Conservation (phyloP, 2,797 vertebrate genomes). For the Muraenolepis orangiensis region DNA sequence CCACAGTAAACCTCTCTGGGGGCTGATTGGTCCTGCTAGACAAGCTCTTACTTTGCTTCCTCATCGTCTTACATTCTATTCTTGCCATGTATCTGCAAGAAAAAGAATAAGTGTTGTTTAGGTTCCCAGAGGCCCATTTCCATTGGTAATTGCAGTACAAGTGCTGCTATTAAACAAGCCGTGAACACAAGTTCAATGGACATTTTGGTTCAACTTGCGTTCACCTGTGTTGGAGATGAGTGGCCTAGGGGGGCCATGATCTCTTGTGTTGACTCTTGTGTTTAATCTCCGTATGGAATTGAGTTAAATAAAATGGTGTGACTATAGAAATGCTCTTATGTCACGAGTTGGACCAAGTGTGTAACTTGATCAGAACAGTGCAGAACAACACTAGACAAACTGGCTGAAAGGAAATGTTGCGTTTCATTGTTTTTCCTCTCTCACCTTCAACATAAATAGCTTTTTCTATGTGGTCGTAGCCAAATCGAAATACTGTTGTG, state of each 20-base stretch:
- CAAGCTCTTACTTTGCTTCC: not conserved
- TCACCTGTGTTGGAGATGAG: conserved; percentile 46
- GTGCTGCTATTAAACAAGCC: conserved; percentile 11
- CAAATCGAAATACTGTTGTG: not conserved
- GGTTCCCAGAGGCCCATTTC: not conserved
- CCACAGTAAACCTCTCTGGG: not conserved
- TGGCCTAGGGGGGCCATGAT: conserved; percentile 2
- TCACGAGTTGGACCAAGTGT: not conserved
- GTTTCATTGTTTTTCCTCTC: not conserved
- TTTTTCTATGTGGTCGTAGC: not conserved
- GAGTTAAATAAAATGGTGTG: not conserved
- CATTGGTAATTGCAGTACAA: conserved; percentile 20
- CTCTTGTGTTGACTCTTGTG: not conserved
- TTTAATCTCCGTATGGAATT: not conserved
- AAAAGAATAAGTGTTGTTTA: conserved; percentile 5
- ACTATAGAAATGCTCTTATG: not conserved
- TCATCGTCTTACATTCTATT: conserved; percentile 33
- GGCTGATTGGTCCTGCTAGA: not conserved
- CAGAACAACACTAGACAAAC: not conserved
- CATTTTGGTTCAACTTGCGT: conserved; percentile 48
- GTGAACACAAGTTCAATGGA: conserved; percentile 47
- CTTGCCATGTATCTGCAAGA: conserved; percentile 32
- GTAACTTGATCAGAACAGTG: not conserved
- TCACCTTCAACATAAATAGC: not conserved
- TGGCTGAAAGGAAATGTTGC: not conserved